These are phyloP conservation scores for Ptychodera flava DNA, from an alignment of 35 echinoderm and acorn worm species.

Conservation along the genomic window DNA sequence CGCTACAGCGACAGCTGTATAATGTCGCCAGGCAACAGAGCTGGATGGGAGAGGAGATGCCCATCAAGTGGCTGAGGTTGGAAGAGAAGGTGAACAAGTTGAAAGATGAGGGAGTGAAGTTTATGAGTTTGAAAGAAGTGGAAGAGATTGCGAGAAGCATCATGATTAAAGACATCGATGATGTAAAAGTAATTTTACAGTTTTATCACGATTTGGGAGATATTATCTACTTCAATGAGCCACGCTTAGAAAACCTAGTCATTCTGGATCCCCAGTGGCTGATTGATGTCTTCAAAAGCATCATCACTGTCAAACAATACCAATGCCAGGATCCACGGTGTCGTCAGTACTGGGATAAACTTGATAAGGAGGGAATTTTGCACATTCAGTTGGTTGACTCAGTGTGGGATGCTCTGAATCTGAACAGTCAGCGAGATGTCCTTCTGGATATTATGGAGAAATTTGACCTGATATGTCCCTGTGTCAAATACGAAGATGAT, in stretches of 20 bases:
- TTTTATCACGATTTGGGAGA: slow-evolving; percentile 55
- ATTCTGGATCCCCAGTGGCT: slow-evolving; percentile 57
- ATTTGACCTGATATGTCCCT: neutral
- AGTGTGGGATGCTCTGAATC: neutral
- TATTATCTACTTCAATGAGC: slow-evolving; percentile 30
- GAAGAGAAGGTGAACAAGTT: neutral
- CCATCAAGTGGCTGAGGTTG: neutral
- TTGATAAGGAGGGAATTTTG: neutral
- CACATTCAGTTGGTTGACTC: neutral
- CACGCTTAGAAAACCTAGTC: slow-evolving; percentile 23
- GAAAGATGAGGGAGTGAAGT: neutral
- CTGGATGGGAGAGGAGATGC: neutral
- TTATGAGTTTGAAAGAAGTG: neutral
- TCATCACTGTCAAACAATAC: slow-evolving; percentile 25
- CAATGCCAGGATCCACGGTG: neutral
- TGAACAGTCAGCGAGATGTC: neutral
- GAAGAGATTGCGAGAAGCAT: neutral
- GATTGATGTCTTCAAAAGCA: slow-evolving; percentile 50
- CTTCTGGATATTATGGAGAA: neutral
- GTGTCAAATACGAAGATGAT: neutral
- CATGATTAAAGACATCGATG: neutral
- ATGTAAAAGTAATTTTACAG: neutral
- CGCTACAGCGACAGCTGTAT: neutral
- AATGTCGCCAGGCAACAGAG: neutral
- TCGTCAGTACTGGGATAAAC: neutral